Conservation (phyloP, 1,140 invertebrate genomes). For the Drosophila murphyi region DNA sequence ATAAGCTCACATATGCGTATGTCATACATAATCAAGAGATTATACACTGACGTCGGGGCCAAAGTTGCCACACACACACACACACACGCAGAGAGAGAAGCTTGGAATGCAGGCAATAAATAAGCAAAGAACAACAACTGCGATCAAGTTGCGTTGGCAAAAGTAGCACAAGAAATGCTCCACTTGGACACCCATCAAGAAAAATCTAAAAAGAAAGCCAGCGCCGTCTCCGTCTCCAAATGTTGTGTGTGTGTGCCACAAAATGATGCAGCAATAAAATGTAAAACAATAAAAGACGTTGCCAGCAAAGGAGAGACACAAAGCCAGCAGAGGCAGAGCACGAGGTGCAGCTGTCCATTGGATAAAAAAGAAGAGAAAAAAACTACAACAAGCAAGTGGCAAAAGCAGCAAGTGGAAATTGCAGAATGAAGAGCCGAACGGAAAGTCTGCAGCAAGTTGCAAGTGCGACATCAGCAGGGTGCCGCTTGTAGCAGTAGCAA, state of each 20-base stretch:
- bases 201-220: conserved; percentile 61
- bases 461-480: conserved; percentile 65
- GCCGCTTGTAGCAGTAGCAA: conserved; percentile 23
- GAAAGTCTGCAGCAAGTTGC: conserved; percentile 32
- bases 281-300: conserved; percentile 76
- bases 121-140: conserved; percentile 38
- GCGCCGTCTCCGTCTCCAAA: conserved; percentile 20
- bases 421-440: conserved; percentile 54
- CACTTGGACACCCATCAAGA: conserved; percentile 77
- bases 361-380: neutral
- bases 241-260: conserved; percentile 55
- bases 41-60: conserved; percentile 57
- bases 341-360: neutral
- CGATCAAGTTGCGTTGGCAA: conserved; percentile 19
- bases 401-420: conserved; percentile 71
- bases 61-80: neutral
- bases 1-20: conserved; percentile 73
- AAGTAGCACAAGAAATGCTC: conserved; percentile 55
- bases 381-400: conserved; percentile 49
- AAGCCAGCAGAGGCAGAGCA: conserved; percentile 6
- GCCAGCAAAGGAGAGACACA: conserved; percentile 43
- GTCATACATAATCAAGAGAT: conserved; percentile 82
- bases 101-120: conserved; percentile 56
- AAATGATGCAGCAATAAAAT: conserved; percentile 82
- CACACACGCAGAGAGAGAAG: neutral